Evolutionary conservation across 2,888 invertebrate genomes (phyloP).

Genomic region (Luperina testacea): DNA sequence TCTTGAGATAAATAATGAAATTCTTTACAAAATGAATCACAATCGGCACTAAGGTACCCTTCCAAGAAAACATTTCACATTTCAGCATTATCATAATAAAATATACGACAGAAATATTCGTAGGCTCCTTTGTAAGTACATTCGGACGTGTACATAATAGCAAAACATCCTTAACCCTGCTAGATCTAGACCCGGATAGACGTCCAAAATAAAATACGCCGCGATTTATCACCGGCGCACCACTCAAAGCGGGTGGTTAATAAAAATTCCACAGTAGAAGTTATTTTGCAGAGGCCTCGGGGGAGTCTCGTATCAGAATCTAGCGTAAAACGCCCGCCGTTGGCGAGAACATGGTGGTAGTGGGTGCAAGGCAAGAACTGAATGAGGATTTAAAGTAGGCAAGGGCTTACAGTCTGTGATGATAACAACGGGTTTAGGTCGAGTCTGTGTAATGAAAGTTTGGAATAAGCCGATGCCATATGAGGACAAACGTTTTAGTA

Average conservation of each 20-base stretch:
- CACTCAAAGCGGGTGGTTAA: conserved; percentile 79
- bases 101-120: conserved; percentile 27
- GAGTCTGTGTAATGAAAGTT: not conserved
- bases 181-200: conserved; percentile 55
- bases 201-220: conserved; percentile 63
- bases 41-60: not conserved
- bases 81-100: conserved; percentile 18
- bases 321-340: conserved; percentile 79
- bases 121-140: conserved; percentile 28
- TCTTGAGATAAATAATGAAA: not conserved
- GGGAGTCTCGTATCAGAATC: conserved; percentile 84
- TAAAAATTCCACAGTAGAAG: conserved; percentile 87
- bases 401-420: not conserved
- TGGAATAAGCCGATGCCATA: not conserved
- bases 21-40: not conserved
- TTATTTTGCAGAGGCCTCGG: conserved; percentile 84
- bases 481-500: not conserved
- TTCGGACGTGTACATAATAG: conserved; percentile 46
- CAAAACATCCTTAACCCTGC: conserved; percentile 44
- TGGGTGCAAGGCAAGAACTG: conserved; percentile 61
- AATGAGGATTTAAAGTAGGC: conserved; percentile 19
- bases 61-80: conserved; percentile 12
- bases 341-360: conserved; percentile 75
- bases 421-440: not conserved
- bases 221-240: conserved; percentile 65